phyloP scores from a whole-genome alignment of 2,797 vertebrate species.

The Meriones psammophilus region DNA sequence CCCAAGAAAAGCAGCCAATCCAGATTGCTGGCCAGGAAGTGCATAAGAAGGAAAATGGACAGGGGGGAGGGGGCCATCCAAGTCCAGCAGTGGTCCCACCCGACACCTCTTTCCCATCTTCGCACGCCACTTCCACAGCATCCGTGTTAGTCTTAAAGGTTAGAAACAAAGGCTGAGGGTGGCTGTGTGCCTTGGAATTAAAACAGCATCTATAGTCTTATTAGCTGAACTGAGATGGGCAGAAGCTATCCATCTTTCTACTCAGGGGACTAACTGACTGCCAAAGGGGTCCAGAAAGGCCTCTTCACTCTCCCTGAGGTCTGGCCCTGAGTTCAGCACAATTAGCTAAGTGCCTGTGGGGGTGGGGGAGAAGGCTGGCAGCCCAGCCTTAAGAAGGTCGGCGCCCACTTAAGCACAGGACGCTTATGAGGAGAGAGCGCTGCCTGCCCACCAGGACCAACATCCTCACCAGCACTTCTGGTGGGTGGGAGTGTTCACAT shows the following conservation, averaged over 20 bases:
- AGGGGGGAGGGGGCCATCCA: neutral
- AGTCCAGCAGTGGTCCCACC: neutral
- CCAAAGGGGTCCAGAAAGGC: neutral
- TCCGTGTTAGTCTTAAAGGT: slow-evolving; percentile 29
- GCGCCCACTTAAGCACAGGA: slow-evolving; percentile 61
- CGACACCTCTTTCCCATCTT: neutral
- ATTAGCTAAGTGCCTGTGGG: slow-evolving; percentile 71
- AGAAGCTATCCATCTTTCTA: slow-evolving; percentile 69
- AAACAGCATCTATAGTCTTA: slow-evolving; percentile 56
- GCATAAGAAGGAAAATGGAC: neutral
- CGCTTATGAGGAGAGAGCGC: slow-evolving; percentile 32
- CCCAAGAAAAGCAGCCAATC: neutral
- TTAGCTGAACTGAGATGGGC: slow-evolving; percentile 55
- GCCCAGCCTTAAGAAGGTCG: too few species aligned
- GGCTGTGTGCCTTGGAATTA: slow-evolving; percentile 54
- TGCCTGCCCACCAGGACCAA: neutral
- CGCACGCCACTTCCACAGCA: neutral
- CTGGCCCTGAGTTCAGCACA: slow-evolving; percentile 67
- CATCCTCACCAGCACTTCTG: neutral
- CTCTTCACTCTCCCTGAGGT: slow-evolving; percentile 67
- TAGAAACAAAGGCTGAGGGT: slow-evolving; percentile 35
- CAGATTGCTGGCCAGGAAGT: neutral
- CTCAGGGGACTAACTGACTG: slow-evolving; percentile 64
- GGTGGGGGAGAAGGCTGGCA: neutral
- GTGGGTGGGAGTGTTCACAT: neutral